Conservation (phyloP, 1,140 invertebrate species). For the Philaenus spumarius region DNA sequence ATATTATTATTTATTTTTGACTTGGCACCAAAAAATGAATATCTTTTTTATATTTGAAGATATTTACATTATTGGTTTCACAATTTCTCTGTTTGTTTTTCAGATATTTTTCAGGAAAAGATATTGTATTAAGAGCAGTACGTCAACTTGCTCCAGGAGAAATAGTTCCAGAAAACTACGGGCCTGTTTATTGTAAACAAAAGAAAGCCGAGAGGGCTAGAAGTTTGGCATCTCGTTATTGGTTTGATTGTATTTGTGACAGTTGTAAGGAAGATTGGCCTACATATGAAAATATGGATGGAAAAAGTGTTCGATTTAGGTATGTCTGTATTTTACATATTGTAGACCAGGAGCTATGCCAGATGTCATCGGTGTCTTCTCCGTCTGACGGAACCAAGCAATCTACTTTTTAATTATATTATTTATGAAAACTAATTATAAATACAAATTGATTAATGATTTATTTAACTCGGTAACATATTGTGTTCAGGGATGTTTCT, state of each 20-base stretch:
- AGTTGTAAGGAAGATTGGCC: constrained; percentile 82
- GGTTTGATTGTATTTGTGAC: constrained; percentile 78
- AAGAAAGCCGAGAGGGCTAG: constrained; percentile 52
- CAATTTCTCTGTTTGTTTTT: too few species aligned
- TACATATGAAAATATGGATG: constrained; percentile 60
- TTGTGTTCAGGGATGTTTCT: too few species aligned
- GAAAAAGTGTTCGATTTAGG: constrained; percentile 24
- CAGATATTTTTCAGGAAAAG: constrained; percentile 68
- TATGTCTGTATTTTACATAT: not conserved
- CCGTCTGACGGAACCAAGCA: too few species aligned
- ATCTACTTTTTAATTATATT: too few species aligned
- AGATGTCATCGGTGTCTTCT: too few species aligned
- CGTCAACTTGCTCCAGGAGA: constrained; percentile 55
- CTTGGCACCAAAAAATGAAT: too few species aligned
- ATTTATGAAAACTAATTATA: too few species aligned
- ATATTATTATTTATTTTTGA: not conserved
- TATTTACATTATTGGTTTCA: too few species aligned
- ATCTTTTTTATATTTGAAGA: too few species aligned
- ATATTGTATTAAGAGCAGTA: constrained; percentile 61
- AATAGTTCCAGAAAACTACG: constrained; percentile 77
- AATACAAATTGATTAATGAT: too few species aligned
- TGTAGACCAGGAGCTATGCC: too few species aligned
- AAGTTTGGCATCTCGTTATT: constrained; percentile 63
- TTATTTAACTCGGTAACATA: too few species aligned
- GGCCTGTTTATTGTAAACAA: constrained; percentile 66